phyloP scores from a whole-genome alignment of 1,140 invertebrate genomes.

The Lordiphosa mommai region DNA sequence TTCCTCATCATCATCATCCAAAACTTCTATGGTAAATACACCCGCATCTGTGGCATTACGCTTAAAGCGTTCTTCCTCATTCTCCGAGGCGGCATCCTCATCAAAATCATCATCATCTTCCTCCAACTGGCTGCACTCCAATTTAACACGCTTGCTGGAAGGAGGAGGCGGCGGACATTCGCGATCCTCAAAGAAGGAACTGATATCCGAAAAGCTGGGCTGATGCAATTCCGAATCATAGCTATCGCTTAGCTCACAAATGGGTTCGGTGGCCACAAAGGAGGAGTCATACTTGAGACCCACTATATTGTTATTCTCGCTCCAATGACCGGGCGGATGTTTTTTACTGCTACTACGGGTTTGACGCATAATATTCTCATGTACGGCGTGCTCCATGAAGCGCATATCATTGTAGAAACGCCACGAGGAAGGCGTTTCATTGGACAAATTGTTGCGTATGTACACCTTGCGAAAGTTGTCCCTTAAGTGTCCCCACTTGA shows the following conservation, averaged over 20 bases:
- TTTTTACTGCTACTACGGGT: conserved; percentile 52
- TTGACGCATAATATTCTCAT: conserved; percentile 67
- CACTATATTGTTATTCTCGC: conserved; percentile 52
- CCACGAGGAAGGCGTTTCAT: conserved; percentile 67
- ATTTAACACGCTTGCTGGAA: conserved; percentile 38
- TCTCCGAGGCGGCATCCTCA: conserved; percentile 64
- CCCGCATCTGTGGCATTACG: conserved; percentile 25
- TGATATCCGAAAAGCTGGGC: conserved; percentile 66
- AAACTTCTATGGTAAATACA: conserved; percentile 61
- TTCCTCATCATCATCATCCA: conserved; percentile 63
- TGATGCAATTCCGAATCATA: conserved; percentile 66
- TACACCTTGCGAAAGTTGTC: conserved; percentile 74
- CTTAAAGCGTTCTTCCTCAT: conserved; percentile 34
- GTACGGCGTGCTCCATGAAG: conserved; percentile 67
- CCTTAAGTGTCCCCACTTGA: conserved; percentile 69
- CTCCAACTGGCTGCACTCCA: conserved; percentile 31
- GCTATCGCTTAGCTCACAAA: conserved; percentile 62
- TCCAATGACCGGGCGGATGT: conserved; percentile 41
- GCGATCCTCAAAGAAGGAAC: conserved; percentile 61
- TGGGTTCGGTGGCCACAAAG: conserved; percentile 54
- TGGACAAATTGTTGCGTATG: conserved; percentile 68
- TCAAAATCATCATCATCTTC: conserved; percentile 67
- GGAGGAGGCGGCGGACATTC: conserved; percentile 21
- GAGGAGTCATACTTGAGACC: conserved; percentile 39
- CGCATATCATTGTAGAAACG: conserved; percentile 75